These are phyloP conservation scores for Lithobates pipiens DNA, from an alignment of 2,797 vertebrate species.

Conservation along the genomic window DNA sequence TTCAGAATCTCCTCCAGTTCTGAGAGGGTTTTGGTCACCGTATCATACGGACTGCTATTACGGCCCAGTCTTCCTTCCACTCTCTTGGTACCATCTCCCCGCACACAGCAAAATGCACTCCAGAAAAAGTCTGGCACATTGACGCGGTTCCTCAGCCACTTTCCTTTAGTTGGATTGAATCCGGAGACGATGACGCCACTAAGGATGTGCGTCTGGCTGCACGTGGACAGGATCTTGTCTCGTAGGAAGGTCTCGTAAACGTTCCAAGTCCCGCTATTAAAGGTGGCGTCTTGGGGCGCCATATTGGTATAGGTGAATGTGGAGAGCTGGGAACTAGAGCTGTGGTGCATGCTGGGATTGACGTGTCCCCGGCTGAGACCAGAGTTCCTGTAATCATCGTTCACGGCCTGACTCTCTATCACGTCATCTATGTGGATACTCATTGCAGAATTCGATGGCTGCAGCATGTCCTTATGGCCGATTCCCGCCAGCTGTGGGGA, in stretches of 20 bases:
- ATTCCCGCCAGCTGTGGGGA: slow-evolving; percentile 36
- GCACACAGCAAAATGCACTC: slow-evolving; percentile 52
- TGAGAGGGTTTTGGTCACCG: slow-evolving; percentile 2
- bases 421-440: neutral
- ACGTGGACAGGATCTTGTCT: slow-evolving; percentile 40
- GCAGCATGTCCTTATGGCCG: slow-evolving; percentile 22
- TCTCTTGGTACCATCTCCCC: neutral
- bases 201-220: slow-evolving; percentile 40
- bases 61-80: slow-evolving; percentile 36
- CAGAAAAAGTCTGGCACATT: slow-evolving; percentile 53
- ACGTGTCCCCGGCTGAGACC: slow-evolving; percentile 43
- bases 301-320: slow-evolving; percentile 59
- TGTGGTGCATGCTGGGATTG: slow-evolving; percentile 53
- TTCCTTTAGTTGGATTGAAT: slow-evolving; percentile 17
- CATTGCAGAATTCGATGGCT: slow-evolving; percentile 20
- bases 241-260: slow-evolving; percentile 37
- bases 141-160: slow-evolving; percentile 44
- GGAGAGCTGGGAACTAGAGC: slow-evolving; percentile 45
- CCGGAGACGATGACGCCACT: slow-evolving; percentile 51
- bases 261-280: slow-evolving; percentile 55
- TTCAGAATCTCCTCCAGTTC: slow-evolving; percentile 37
- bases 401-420: slow-evolving; percentile 45
- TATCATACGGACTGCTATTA: slow-evolving; percentile 21
- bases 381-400: slow-evolving; percentile 52
- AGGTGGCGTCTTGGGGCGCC: slow-evolving; percentile 45